Conservation (phyloP, 2,113 vertebrate species). For the Setophaga coronata region DNA sequence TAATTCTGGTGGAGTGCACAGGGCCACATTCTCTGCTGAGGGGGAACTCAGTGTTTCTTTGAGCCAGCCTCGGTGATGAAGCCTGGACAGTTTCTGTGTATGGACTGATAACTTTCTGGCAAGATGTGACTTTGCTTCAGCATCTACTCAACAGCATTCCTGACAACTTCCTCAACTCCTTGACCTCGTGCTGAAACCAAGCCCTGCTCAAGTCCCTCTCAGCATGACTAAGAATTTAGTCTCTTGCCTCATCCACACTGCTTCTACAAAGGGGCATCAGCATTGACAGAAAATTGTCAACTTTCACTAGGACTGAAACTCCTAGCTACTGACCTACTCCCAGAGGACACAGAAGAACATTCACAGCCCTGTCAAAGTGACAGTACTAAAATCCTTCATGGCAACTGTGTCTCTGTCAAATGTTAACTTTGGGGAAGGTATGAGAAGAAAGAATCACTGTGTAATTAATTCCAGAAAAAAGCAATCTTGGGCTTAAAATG, state of each 20-base stretch:
- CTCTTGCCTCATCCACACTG: background rate
- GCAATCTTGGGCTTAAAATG: background rate
- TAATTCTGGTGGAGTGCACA: background rate
- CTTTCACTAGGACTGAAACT: background rate
- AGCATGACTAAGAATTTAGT: background rate
- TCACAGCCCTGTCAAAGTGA: background rate
- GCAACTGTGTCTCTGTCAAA: background rate
- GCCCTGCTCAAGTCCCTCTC: background rate
- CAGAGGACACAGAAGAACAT: background rate
- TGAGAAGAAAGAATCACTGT: background rate
- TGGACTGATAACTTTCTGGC: background rate
- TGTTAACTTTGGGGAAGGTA: background rate
- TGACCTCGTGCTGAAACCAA: background rate
- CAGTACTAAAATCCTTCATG: background rate
- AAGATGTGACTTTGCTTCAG: background rate
- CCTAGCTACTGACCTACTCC: background rate
- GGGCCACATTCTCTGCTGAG: background rate
- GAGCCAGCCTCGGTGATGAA: background rate
- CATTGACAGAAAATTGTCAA: background rate
- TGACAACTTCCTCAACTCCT: constrained; percentile 14
- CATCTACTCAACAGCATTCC: background rate
- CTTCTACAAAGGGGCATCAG: background rate
- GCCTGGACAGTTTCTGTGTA: background rate
- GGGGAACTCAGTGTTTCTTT: background rate
- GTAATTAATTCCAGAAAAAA: background rate